Evolutionary conservation across 2,797 vertebrate genomes (phyloP), one percentile per base, ranked within the genome.

Genomic region (Pantherophis alleghaniensis): DNA sequence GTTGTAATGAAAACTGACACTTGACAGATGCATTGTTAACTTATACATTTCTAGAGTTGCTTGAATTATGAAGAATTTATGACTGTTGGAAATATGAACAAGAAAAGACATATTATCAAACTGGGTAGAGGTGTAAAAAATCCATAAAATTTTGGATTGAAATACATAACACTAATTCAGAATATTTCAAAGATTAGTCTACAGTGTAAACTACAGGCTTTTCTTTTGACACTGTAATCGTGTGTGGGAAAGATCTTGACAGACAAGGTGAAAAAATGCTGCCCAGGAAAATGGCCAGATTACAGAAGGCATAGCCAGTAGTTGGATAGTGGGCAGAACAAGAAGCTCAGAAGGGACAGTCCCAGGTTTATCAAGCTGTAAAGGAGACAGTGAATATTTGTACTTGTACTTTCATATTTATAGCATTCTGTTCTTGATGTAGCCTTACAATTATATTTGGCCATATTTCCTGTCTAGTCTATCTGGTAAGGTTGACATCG

Each of bases 1-100:
- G 61, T 91, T 95, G 42, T 89, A 91, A 95, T 90, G 55, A 95
- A 10, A 96, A 93, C 12, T 26, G 86, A 86, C 5, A 88, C 9
- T 90, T 93, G 56, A 88, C 56, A 83, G 63, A 79, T 5, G 92
- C 12, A 87, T 1, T 37, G 90, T 55, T 95, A 14, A 86, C 42
- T 91, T 93, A 22, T 32, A 92, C 18, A 87, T 55, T 88, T 93
- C 88, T 89, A 59, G 42, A 6, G 5, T 32, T 60, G 79, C 32
- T 55, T 90, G 24, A 55, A 74, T 90, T 90, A 69, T 53, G 13
- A 66, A 53, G 26, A 90, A 74, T 53, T 32, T 74, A 56, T 83
- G 74, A 83, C 20, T 79, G 69, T 42, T 79, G 7, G 37, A 83
- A 69, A 69, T 69, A 14, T 32, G n/a, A 69, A 32, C 14, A 69